Conservation (phyloP, 2,797 vertebrate genomes). For the Mycteria americana region DNA sequence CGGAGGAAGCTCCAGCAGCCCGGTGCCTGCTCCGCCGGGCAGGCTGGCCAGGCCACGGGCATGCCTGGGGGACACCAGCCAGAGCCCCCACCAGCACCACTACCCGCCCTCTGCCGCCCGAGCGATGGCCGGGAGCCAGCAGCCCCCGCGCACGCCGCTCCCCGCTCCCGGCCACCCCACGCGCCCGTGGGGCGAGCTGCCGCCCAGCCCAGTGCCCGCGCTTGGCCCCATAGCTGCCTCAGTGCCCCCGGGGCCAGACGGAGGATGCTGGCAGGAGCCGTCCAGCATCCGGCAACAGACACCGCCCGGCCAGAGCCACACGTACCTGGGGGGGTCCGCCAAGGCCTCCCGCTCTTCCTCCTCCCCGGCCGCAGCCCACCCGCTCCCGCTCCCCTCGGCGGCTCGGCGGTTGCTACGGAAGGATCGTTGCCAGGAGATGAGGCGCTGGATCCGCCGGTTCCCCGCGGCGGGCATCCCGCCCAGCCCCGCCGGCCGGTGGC, state of each 20-base stretch:
- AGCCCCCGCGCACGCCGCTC: rapidly evolving
- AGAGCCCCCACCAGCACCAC: rapidly evolving
- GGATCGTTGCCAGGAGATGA: conserved; percentile 47
- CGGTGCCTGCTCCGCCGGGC: neutral
- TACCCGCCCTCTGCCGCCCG: rapidly evolving
- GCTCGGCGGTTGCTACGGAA: conserved; percentile 39
- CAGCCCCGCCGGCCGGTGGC: neutral
- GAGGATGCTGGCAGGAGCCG: neutral
- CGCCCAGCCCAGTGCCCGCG: neutral
- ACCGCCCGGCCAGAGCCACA: neutral
- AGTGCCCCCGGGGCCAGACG: rapidly evolving
- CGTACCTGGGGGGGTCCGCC: neutral
- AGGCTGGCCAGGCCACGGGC: neutral
- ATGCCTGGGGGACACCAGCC: neutral
- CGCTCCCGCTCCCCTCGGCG: neutral
- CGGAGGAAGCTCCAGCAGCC: neutral
- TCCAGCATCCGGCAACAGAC: neutral
- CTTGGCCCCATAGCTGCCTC: neutral
- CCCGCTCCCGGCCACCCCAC: rapidly evolving
- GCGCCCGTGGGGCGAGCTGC: rapidly evolving
- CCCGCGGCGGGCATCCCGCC: neutral
- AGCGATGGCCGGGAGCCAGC: neutral
- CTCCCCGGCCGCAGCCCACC: neutral
- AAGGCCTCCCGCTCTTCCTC: neutral
- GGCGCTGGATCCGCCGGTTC: neutral